Conservation (phyloP, 2,113 vertebrate species). For the Seriola rivoliana region DNA sequence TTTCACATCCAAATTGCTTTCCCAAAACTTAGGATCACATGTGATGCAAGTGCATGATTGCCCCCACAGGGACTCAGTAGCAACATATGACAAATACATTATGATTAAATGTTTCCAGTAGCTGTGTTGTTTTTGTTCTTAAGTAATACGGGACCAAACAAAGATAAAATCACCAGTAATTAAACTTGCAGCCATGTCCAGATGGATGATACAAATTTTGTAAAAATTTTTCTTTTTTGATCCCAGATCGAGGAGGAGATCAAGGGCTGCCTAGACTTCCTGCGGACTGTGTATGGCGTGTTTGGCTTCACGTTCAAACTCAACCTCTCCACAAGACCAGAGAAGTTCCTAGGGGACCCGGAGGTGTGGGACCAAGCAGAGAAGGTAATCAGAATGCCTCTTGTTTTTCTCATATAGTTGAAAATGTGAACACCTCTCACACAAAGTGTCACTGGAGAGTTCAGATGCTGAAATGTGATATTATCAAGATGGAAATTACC, state of each 20-base stretch:
- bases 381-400: slow-evolving; percentile 84
- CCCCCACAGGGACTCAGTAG: not conserved
- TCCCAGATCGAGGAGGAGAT: slow-evolving; percentile 95
- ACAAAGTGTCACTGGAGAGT: slow-evolving; percentile 17
- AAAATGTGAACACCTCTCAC: slow-evolving; percentile 26
- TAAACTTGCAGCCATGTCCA: not conserved
- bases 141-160: not conserved
- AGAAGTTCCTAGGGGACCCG: slow-evolving; percentile 95
- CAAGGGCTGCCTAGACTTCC: slow-evolving; percentile 94
- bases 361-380: slow-evolving; percentile 95
- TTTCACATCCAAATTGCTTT: not conserved
- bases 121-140: not conserved
- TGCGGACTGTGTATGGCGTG: slow-evolving; percentile 91
- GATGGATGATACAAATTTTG: slow-evolving; percentile 1
- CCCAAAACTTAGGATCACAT: not conserved
- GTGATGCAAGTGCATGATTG: not conserved
- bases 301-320: slow-evolving; percentile 98
- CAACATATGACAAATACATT: not conserved
- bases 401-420: slow-evolving; percentile 4
- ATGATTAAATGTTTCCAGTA: not conserved
- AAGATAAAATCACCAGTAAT: not conserved
- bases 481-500: slow-evolving; percentile 44
- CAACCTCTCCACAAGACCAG: slow-evolving; percentile 96
- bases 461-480: slow-evolving; percentile 29
- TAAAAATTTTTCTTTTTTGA: slow-evolving; percentile 15